These are phyloP conservation scores for Phylloscopus trochiloides DNA, from an alignment of 2,113 vertebrate genomes.

Conservation along the genomic window DNA sequence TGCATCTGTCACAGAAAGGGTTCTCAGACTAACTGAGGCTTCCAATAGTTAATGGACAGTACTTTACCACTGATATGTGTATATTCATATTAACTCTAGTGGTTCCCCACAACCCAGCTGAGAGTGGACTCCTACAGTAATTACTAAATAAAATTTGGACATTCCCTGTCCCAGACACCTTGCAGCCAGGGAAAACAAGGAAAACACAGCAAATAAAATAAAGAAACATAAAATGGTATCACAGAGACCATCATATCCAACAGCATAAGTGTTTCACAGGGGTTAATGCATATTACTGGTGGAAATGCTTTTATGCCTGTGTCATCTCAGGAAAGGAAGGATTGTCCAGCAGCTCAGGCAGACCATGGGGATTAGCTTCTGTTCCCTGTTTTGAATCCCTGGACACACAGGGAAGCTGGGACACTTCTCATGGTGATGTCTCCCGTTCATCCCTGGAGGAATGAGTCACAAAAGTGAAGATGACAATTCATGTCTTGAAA, in stretches of 20 bases:
- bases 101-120: not conserved
- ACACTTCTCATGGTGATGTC: conserved; percentile 68
- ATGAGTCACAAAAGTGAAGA: conserved; percentile 34
- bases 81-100: not conserved
- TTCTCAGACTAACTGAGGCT: not conserved
- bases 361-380: not conserved
- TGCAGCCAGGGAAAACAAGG: not conserved
- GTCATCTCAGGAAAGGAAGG: not conserved
- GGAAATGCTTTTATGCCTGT: not conserved
- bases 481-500: conserved; percentile 48
- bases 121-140: not conserved
- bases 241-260: not conserved
- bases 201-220: not conserved
- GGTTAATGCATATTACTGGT: not conserved
- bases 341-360: not conserved
- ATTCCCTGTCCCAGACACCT: not conserved
- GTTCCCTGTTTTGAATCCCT: conserved; percentile 5
- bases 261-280: not conserved
- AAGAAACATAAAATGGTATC: not conserved
- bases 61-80: not conserved
- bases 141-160: not conserved
- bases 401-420: conserved; percentile 44
- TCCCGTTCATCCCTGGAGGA: conserved; percentile 71
- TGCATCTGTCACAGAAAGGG: not conserved
- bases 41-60: not conserved